Conservation (phyloP, 2,113 vertebrate genomes). For the Pseudonaja textilis region DNA sequence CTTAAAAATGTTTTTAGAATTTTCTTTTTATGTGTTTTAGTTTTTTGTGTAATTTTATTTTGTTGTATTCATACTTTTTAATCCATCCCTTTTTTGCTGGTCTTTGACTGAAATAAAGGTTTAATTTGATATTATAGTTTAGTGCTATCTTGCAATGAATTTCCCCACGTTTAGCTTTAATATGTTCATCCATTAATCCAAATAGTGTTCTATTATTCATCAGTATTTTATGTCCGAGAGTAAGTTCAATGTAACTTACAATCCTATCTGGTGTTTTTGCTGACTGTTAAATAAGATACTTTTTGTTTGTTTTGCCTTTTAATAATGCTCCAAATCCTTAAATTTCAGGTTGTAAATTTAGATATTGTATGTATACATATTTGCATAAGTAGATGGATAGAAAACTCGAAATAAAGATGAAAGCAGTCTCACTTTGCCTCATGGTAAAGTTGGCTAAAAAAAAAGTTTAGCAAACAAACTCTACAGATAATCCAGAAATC, state of each 20-base stretch:
- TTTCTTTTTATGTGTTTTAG: neutral
- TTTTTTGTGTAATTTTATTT: neutral
- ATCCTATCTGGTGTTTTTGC: neutral
- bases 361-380: neutral
- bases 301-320: neutral
- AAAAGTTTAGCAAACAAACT: neutral
- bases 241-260: neutral
- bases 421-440: neutral
- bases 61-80: neutral
- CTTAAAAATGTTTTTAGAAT: neutral
- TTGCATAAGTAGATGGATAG: neutral
- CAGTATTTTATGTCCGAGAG: neutral
- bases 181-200: neutral
- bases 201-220: neutral
- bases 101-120: neutral
- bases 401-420: neutral
- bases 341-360: neutral
- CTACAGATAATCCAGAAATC: neutral
- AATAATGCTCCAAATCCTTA: neutral
- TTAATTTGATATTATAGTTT: neutral
- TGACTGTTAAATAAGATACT: neutral
- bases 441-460: neutral
- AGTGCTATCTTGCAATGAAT: neutral
- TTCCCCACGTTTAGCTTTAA: neutral
- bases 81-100: neutral